Evolutionary conservation across 2,888 invertebrate genomes (phyloP).

Genomic region (Dryobotodes eremita): DNA sequence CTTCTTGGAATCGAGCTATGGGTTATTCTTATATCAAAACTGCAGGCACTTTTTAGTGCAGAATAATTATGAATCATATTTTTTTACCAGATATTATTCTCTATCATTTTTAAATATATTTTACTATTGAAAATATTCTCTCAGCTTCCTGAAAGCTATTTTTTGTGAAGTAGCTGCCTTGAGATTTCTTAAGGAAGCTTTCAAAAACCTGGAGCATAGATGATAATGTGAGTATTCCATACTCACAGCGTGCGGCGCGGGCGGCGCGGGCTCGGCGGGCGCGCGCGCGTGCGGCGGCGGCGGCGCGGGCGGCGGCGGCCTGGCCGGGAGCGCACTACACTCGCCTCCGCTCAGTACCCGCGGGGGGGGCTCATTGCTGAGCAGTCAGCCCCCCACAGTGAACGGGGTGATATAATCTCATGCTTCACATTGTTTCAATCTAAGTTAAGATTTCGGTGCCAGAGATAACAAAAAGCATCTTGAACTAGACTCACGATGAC

Average conservation of each 20-base stretch:
- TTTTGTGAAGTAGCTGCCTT: neutral
- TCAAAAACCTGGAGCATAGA: neutral
- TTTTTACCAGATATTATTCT: too few species aligned
- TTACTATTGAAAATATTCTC: too few species aligned
- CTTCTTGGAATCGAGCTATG: too few species aligned
- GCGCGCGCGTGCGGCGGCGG: conserved; percentile 45
- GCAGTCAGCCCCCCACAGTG: conserved; percentile 78
- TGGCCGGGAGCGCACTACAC: conserved; percentile 83
- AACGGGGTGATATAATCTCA: conserved; percentile 49
- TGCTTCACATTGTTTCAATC: conserved; percentile 17
- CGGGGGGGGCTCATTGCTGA: conserved; percentile 77
- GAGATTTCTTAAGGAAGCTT: neutral
- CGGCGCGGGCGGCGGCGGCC: conserved; percentile 76
- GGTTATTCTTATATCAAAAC: too few species aligned
- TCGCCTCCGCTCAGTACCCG: conserved; percentile 82
- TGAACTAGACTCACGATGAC: too few species aligned
- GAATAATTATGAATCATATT: too few species aligned
- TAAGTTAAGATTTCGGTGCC: too few species aligned
- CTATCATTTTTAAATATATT: too few species aligned
- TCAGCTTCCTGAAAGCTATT: neutral
- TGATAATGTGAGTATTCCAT: neutral
- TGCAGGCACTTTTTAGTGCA: too few species aligned
- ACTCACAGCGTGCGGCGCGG: neutral
- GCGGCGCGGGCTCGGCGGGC: conserved; percentile 55
- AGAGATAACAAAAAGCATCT: too few species aligned